These are phyloP conservation scores for Conus ventricosus DNA, from an alignment of 1,140 invertebrate species.

Conservation along the genomic window DNA sequence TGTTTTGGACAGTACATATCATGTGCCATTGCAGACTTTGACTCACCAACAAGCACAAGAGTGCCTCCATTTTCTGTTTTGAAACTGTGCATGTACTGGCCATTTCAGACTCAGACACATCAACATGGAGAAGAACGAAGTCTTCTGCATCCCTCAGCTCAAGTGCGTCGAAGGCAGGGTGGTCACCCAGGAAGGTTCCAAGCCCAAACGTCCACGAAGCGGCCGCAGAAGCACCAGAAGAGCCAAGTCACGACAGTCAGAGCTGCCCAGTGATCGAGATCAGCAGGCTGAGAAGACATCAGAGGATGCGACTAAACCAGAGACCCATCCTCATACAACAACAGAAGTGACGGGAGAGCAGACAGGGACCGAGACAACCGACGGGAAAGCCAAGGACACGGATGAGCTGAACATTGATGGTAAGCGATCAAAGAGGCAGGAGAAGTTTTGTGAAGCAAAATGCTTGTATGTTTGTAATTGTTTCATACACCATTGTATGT, in stretches of 20 bases:
- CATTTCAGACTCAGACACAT: slow-evolving; percentile 68
- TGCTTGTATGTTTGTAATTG: neutral
- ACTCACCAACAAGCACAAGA: no score
- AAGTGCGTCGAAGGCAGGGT: slow-evolving; percentile 66
- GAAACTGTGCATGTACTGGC: no score
- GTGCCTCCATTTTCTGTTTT: no score
- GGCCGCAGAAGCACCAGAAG: neutral
- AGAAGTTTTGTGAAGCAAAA: neutral
- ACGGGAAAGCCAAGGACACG: neutral
- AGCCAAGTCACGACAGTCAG: slow-evolving; percentile 1
- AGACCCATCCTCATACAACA: neutral
- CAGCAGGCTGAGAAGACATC: neutral
- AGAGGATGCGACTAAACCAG: neutral
- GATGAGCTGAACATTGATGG: neutral
- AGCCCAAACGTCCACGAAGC: neutral
- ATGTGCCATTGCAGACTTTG: no score
- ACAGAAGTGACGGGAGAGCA: neutral
- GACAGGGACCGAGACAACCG: neutral
- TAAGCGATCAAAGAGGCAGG: neutral
- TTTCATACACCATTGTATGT: neutral
- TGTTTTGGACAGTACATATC: no score
- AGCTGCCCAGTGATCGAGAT: neutral
- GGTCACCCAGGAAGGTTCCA: slow-evolving; percentile 53
- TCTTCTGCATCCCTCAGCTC: slow-evolving; percentile 71
- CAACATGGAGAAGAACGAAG: slow-evolving; percentile 72